Base-by-base conservation (phyloP, 2,888 invertebrate genomes). In the Drosophila birchii region DNA sequence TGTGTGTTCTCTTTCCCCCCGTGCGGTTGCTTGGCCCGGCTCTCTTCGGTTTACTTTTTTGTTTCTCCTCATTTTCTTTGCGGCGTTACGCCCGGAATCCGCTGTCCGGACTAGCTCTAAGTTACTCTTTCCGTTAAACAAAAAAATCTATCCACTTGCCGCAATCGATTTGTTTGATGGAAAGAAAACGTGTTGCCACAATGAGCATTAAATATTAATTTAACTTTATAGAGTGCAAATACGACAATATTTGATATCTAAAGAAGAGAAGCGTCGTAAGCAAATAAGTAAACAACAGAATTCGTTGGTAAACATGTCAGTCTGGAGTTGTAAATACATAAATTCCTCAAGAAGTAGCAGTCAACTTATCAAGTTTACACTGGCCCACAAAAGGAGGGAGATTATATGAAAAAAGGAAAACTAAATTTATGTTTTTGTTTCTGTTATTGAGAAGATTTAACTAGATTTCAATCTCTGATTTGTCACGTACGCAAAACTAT, bases 1-100 rank as follows among this genome's bases (percentile, higher is more conserved):
- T 82, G 74, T 79, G 64, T 69, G 36, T 80, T 70, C 76, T 75
- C 63, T 64, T 47, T 75, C 51, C 59, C 72, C 68, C 62, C 58
- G 32, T 61, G 54, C 68, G 56, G 60, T 63, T 54, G 73, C 39
- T 39, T 55, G 51, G 16, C 51, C 29, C 20, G 60, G 58, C 60
- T 58, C 60, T 58, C 60, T 58, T 58, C 12, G 12, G 60, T 34
- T 18, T 43, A 18, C 56, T 71, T 56, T 68, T 38, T 54, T 47
- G n/a, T 64, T 66, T 51, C 44, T 32, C 20, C 44, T 16, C 11
- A 20, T 29, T 39, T 29, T 43, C 45, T 64, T 36, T 41, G 38
- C 20, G 34, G 32, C 56, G 36, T 55, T 58, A 67, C 71, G 61
- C 59, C 61, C 66, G 47, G 69, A 68, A 71, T 54, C 36, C 67